A percentile compares a stretch with the other conserved stretches of the same genome.
Conservation (phyloP, 2,888 invertebrate species). For the Agelastica alni region DNA sequence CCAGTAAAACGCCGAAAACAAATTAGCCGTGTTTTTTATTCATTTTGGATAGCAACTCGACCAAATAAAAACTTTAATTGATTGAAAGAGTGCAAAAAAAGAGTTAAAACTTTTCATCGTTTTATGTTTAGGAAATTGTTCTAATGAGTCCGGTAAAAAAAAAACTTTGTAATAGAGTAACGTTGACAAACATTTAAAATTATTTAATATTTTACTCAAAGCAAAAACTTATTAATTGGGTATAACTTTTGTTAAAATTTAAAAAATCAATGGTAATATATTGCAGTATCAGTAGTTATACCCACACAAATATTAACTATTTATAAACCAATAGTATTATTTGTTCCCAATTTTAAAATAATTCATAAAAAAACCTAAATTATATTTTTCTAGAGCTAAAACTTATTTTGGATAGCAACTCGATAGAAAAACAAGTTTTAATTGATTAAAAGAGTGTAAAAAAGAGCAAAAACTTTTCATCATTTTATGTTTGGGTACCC, state of each 20-base stretch:
- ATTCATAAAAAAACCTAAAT: no score
- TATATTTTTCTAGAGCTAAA: no score
- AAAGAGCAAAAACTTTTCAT: neutral
- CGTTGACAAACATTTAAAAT: no score
- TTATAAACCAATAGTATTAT: no score
- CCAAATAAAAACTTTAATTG: constrained; percentile 10
- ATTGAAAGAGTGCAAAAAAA: constrained; percentile 2
- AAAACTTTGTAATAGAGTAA: neutral
- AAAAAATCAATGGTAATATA: no score
- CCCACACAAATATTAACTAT: no score
- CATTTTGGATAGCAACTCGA: neutral
- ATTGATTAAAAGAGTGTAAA: constrained; percentile 9
- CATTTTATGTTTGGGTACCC: neutral
- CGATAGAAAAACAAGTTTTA: constrained; percentile 9
- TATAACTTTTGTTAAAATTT: no score
- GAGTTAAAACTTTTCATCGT: neutral
- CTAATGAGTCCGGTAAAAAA: neutral
- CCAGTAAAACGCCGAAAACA: neutral
- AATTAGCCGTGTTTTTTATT: neutral
- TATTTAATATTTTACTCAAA: no score
- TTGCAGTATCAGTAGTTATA: no score
- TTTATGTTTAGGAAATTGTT: neutral
- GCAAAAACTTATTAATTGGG: no score
- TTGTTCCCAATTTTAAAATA: no score
- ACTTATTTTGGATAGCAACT: neutral